Base-by-base conservation (phyloP, 2,797 vertebrate genomes). In the Anableps anableps region DNA sequence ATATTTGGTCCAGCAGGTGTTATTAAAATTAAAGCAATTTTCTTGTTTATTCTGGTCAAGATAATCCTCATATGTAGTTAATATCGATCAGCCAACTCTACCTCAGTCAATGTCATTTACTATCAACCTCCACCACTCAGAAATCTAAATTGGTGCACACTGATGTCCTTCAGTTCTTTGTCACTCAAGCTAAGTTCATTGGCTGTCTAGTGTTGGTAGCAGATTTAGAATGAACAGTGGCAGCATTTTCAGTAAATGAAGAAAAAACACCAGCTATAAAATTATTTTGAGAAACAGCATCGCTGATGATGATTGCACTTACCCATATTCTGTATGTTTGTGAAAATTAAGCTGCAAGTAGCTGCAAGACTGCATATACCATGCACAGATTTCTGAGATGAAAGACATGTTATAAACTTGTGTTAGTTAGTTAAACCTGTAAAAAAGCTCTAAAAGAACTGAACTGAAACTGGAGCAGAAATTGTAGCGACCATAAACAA, bases 1-100 rank as follows among this genome's bases (percentile, higher is more conserved):
- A 16, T 13, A 78, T 85, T 83, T 58, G 60, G 47, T 79, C 21
- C 34, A 81, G 73, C 45, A 74, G 53, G 26, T 50, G 43, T 13
- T 4, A 75, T 62, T 48, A 60, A 62, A 53, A 45, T 80, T 19
- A 76, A 72, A 53, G 34, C 34, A 0, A 48, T 10, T 29, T 77
- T 41, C 10, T 34, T 80, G 23, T 83, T 74, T 0, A 73, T 79
- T 82, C 78, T 80, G 14, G 29, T 34, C 45, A 72, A 29, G 9
- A 76, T 78, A 70, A 55, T 47, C 23, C 19, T 81, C 53, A 36
- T 81, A 55, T 83, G 45, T 81, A 5, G 36, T 77, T 64, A n/a
- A 16, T 78, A 84, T 91, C 78, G 87, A 89, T 89, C 81, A 60
- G 50, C 13, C 34, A 45, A 66, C 72, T 88, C 45, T 11, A 58